Evolutionary conservation across 2,888 invertebrate genomes (phyloP), one percentile per base, ranked within the genome.

Genomic region (Agapostemon virescens): DNA sequence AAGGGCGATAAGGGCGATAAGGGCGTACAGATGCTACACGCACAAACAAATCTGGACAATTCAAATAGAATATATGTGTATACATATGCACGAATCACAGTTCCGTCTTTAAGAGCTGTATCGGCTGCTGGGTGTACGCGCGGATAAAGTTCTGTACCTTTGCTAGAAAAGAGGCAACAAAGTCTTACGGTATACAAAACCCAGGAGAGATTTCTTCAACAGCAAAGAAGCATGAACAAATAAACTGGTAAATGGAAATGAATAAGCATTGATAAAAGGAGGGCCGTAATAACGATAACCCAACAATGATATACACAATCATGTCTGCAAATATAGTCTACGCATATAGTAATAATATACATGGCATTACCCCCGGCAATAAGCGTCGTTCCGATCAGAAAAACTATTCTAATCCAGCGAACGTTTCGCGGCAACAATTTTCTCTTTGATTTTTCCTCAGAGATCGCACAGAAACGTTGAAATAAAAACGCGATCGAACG

Each of bases 191-290:
- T 67, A 6, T 40, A 17, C 76, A 58, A 64, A 70, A 77, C 36
- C 17, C 52, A 61, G 45, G 52, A 38, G 52, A 71, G 52, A 77
- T 77, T 23, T 67, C 61, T 78, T 75, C 72, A 77, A 79, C 63
- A 86, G 79, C 86, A 86, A 81, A 84, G 73, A 85, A 85, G 85
- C 85, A 30, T 85, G 84, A 84, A 77, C 33, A 80, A 80, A 80
- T 80, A 67, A 84, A 84, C 74, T 58, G 58, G 58, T 55, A 55
- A 78, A 85, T 80, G 70, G 30, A 79, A 81, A 76, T 61, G 70
- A 82, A 66, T 77, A 84, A 86, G 85, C 86, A 76, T 76, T 84
- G 80, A 71, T 76, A 66, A 76, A 45, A 82, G 38, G 70, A 84
- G 70, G 73, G 84, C 75, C 73, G 77, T 80, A 84, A 20, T 55